Conservation (phyloP, 2,797 vertebrate species). For the Paedocypris micromegethes region DNA sequence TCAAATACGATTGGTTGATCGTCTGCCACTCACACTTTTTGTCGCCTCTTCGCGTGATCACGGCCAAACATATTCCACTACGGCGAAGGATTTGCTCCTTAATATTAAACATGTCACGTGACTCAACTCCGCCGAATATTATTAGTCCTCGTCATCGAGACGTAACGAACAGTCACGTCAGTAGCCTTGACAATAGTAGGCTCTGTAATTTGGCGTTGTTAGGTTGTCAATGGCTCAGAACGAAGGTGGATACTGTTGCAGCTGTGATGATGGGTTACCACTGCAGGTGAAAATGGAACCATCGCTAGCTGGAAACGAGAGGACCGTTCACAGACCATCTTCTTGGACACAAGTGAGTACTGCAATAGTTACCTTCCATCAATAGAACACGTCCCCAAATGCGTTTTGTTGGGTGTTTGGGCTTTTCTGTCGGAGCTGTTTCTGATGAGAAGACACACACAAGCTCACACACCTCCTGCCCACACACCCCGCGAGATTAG, state of each 20-base stretch:
- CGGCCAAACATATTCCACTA: constrained; percentile 17
- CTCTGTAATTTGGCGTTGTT: constrained; percentile 30
- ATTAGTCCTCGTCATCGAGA: constrained; percentile 2
- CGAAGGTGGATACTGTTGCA: constrained; percentile 47
- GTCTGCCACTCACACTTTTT: constrained; percentile 37
- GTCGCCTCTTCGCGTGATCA: constrained; percentile 16
- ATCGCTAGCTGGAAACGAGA: constrained; percentile 31
- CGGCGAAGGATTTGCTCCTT: background rate
- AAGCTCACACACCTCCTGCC: constrained; percentile 35
- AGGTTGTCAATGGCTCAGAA: constrained; percentile 49
- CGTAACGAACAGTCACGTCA: constrained; percentile 20
- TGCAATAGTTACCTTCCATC: background rate
- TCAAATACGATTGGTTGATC: constrained; percentile 38
- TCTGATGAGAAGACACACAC: constrained; percentile 1
- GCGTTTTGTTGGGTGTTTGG: constrained; percentile 9
- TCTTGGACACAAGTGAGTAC: constrained; percentile 44
- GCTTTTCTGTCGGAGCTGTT: constrained; percentile 16
- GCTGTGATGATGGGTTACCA: constrained; percentile 44
- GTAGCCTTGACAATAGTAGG: constrained; percentile 12
- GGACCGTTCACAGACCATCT: constrained; percentile 28
- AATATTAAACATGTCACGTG: constrained; percentile 6
- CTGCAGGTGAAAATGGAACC: constrained; percentile 56
- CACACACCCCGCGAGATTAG: constrained; percentile 36
- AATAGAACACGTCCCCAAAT: background rate
- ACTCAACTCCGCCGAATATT: background rate